phyloP scores from a whole-genome alignment of 2,797 vertebrate genomes.

The Ptychobarbus kaznakovi region DNA sequence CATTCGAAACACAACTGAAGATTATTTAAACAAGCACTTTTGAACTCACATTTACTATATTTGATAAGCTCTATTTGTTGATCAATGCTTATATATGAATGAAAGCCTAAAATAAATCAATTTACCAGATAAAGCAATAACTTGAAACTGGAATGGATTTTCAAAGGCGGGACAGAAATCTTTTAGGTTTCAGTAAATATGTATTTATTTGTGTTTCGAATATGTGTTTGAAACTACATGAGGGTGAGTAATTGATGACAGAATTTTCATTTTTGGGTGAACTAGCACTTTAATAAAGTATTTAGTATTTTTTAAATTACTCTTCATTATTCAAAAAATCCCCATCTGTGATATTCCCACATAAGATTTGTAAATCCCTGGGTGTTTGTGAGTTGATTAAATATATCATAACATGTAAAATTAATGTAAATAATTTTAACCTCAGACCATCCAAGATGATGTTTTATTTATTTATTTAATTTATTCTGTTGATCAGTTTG shows the following conservation, averaged over 20 bases:
- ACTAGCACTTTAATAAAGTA: background rate
- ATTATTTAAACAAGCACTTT: background rate
- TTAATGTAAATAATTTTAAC: background rate
- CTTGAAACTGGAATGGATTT: too few relatives aligned
- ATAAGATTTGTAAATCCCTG: background rate
- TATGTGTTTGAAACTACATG: background rate
- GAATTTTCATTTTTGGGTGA: background rate
- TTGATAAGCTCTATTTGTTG: too few relatives aligned
- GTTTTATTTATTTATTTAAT: too few relatives aligned
- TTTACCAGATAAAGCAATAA: background rate
- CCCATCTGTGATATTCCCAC: background rate
- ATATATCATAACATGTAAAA: background rate
- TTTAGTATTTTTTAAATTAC: background rate
- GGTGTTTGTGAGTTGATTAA: background rate
- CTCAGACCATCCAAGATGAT: too few relatives aligned
- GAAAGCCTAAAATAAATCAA: background rate
- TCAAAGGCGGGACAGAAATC: background rate
- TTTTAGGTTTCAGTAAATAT: background rate
- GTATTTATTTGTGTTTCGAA: background rate
- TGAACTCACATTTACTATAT: too few relatives aligned
- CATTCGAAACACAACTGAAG: background rate
- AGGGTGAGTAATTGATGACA: background rate
- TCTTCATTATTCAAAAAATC: background rate
- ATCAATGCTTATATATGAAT: too few relatives aligned
- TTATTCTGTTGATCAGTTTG: too few relatives aligned